These are phyloP conservation scores for Rhynchotus rufescens DNA, from an alignment of 2,797 vertebrate species.

Conservation along the genomic window DNA sequence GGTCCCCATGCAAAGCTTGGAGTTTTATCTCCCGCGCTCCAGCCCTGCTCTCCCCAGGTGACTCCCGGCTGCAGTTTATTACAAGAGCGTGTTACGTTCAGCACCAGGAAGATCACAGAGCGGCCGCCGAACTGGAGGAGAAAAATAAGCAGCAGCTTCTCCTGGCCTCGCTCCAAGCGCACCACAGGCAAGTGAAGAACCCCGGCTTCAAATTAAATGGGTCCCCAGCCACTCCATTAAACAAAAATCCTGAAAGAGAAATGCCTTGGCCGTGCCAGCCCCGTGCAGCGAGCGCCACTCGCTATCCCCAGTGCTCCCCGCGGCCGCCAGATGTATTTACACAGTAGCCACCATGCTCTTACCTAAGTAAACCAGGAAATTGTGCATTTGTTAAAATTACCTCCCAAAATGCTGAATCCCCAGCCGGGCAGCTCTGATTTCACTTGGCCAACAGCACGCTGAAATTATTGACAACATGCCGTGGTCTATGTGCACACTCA, in stretches of 20 bases:
- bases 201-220: constrained; percentile 71
- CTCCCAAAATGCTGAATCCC: constrained; percentile 15
- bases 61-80: constrained; percentile 45
- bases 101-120: constrained; percentile 35
- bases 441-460: not conserved
- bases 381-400: not conserved
- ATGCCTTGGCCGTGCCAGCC: constrained; percentile 54
- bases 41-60: constrained; percentile 48
- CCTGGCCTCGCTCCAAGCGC: constrained; percentile 61
- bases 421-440: not conserved
- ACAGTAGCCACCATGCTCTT: constrained; percentile 49
- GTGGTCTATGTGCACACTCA: not conserved
- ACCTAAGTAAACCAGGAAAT: constrained; percentile 61
- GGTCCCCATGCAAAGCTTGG: constrained; percentile 37
- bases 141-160: constrained; percentile 56
- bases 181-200: constrained; percentile 61
- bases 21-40: constrained; percentile 26
- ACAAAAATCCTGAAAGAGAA: constrained; percentile 30
- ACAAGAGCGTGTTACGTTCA: not conserved
- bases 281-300: not conserved
- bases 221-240: constrained; percentile 75
- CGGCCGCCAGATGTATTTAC: constrained; percentile 44
- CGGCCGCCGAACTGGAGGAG: constrained; percentile 29
- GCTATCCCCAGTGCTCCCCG: constrained; percentile 34
- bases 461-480: not conserved